Evolutionary conservation across 2,113 vertebrate genomes (phyloP), one percentile per base, ranked within the genome.

Genomic region (Nothoprocta perdicaria): DNA sequence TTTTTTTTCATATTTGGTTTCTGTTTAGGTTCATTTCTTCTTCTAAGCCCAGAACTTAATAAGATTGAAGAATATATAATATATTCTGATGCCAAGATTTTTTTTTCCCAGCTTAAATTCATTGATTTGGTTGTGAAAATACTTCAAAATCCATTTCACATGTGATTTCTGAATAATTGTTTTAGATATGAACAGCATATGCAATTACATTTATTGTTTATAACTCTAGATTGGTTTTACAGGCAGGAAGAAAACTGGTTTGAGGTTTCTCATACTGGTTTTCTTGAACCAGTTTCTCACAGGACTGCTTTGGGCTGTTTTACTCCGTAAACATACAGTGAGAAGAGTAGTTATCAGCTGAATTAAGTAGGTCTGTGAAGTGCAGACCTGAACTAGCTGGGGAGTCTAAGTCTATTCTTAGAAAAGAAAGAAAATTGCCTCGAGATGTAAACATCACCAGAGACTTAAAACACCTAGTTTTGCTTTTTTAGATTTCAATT

Each of bases 1-100:
- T 46, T 0, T 0, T 45, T 46, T 1, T 46, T 1, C 1, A 38
- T 24, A 24, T 14, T 4, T 61, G 22, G 5, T 41, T 76, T 83
- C 23, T 7, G 18, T 80, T 87, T 45, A 33, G 24, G 8, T 3
- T 80, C 3, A 57, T 82, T 73, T 87, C 19, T 50, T 38, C 7
- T 85, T 79, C 38, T 46, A 74, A 80, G 5, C 2, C 2, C 27
- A 53, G 17, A 45, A 62, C 4, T 52, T 40, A 53, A 23, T 41
- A 78, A 33, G 5, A 38, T 66, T 27, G 35, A 53, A 76, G 48
- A 33, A 3, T 14, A 62, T 22, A 63, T 40, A 33, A 3, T 14
- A 62, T 22, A 63, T 40, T 57, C 35, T 66, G 10, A 0, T 66
- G 14, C 19, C 45, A 38, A 38, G 35, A 38, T 45, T 45, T 45